Evolutionary conservation across 1,140 invertebrate genomes (phyloP).

Genomic region (Eriosoma lanigerum): DNA sequence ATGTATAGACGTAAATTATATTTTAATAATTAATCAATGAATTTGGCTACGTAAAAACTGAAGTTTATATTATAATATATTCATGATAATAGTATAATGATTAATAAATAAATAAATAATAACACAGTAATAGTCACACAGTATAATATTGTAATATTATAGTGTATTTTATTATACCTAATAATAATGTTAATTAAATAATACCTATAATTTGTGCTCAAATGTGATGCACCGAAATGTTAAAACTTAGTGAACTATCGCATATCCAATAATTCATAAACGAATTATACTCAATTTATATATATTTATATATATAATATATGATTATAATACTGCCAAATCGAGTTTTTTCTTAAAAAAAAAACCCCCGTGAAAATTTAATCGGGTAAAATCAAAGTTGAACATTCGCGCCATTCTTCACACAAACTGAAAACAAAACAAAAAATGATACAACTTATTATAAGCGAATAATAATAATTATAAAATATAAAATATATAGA

Average conservation of each 20-base stretch:
- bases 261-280: background rate
- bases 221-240: background rate
- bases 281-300: background rate
- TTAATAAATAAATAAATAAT: too few relatives aligned
- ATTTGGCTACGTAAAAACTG: too few relatives aligned
- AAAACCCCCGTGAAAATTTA: background rate
- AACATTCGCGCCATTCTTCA: background rate
- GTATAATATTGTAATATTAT: too few relatives aligned
- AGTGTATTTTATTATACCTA: too few relatives aligned
- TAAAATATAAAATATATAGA: background rate
- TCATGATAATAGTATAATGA: too few relatives aligned
- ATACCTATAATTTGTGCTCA: too few relatives aligned
- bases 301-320: background rate
- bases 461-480: background rate
- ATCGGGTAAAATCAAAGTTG: background rate
- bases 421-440: conserved; percentile 28
- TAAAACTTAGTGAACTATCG: background rate
- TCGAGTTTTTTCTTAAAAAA: too few relatives aligned
- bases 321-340: conserved; percentile 36
- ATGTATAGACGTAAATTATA: too few relatives aligned
- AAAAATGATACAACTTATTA: background rate
- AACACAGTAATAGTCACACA: too few relatives aligned
- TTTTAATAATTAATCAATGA: too few relatives aligned
- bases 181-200: too few relatives aligned
- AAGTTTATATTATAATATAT: too few relatives aligned